Evolutionary conservation across 2,888 invertebrate species (phyloP), one percentile per base, ranked within the genome.

Genomic region (Ypsolopha scabrella): DNA sequence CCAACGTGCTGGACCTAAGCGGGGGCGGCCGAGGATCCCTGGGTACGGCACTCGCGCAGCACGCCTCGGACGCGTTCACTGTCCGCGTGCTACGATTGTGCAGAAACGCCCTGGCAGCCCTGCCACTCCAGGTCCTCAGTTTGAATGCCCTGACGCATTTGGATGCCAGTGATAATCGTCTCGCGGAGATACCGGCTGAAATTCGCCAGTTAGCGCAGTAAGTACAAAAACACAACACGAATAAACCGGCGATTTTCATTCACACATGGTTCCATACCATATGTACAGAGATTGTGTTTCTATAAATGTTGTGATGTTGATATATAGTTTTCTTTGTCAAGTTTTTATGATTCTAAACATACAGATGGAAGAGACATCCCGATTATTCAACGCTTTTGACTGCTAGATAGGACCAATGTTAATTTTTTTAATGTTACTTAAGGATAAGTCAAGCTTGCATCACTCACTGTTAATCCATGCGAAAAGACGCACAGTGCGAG

Each of bases 141-240:
- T 75, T 93, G 54, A 76, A 78, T n/a, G 81, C 88, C 1, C 75
- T 93, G 55, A 89, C 89, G 41, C 88, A 88, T 53, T 85, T 93
- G 52, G 92, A 93, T 69, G 75, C 93, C 57, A 90, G 92, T 48
- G 89, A 91, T 64, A 93, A 93, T 68, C 87, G 87, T 58, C 87
- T 93, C 58, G 72, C 88, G 51, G 88, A 88, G 54, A 71, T 93
- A 53, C 92, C 93, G 0, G 75, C 87, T 46, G 91, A 90, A 68
- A 90, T 93, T 64, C 85, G 80, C 61, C 87, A 73, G 49, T 69
- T 86, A 33, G 68, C 68, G 45, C 82, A 85, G 85, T 86, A 60
- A 80, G 85, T 79, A 48, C 41, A 36, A 2, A 24, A 24, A 24
- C 24, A 24, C 24, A 24, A 24, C 4, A 24, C 4, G 24, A 24